phyloP scores from a whole-genome alignment of 2,113 vertebrate species.

The Cranoglanis bouderius region DNA sequence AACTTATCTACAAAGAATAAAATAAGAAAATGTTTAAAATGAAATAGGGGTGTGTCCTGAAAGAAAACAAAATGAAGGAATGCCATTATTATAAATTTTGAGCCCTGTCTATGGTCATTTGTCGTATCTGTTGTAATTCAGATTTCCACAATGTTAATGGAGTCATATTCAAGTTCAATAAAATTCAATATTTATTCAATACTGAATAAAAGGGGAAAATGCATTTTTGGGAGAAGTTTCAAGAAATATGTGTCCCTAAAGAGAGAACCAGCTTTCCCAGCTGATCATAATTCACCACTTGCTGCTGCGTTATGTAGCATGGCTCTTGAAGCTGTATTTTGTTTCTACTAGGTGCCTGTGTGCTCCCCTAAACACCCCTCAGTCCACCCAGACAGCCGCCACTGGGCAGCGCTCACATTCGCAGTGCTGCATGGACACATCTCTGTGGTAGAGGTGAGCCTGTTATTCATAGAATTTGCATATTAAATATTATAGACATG shows the following conservation, averaged over 20 bases:
- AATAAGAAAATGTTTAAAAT: neutral
- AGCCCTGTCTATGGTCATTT: no score
- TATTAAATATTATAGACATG: neutral
- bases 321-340: neutral
- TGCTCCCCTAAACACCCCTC: slow-evolving; percentile 85
- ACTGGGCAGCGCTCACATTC: slow-evolving; percentile 92
- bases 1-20: neutral
- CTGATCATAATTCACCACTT: neutral
- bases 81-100: no score
- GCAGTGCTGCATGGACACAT: slow-evolving; percentile 94
- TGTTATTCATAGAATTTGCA: neutral
- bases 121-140: neutral
- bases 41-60: neutral
- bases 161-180: no score
- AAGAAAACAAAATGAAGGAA: neutral
- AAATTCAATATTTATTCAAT: no score
- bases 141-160: neutral
- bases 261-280: neutral
- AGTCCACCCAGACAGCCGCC: slow-evolving; percentile 92
- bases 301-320: slow-evolving; percentile 1
- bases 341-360: slow-evolving; percentile 80
- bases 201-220: neutral
- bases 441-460: slow-evolving; percentile 91
- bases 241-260: neutral
- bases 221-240: neutral